Conservation (phyloP, 2,113 vertebrate genomes). For the Labrus mixtus region DNA sequence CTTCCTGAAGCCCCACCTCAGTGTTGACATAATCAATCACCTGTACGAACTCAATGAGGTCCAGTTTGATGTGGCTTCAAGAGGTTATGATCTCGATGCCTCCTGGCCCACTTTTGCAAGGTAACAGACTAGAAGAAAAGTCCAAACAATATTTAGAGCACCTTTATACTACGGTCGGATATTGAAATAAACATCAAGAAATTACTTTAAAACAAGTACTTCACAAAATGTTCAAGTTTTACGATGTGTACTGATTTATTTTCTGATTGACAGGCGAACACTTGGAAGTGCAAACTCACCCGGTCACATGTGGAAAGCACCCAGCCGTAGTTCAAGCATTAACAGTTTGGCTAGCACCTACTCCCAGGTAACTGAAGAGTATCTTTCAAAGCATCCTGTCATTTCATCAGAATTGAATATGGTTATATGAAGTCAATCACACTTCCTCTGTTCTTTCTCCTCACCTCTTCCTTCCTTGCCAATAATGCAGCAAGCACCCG, state of each 20-base stretch:
- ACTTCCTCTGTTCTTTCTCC: not conserved
- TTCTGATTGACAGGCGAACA: slow-evolving; percentile 85
- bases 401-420: slow-evolving; percentile 8
- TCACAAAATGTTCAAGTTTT: not conserved
- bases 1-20: slow-evolving; percentile 91
- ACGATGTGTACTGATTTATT: not conserved
- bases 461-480: not conserved
- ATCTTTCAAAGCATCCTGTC: slow-evolving; percentile 1
- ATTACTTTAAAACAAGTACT: not conserved
- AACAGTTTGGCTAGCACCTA: slow-evolving; percentile 94
- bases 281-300: slow-evolving; percentile 87
- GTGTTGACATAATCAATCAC: slow-evolving; percentile 91
- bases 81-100: slow-evolving; percentile 94
- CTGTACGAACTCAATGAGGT: slow-evolving; percentile 96
- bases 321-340: slow-evolving; percentile 95
- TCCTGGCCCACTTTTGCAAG: slow-evolving; percentile 96
- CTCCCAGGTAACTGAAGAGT: slow-evolving; percentile 85
- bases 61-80: slow-evolving; percentile 90
- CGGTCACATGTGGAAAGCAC: slow-evolving; percentile 91
- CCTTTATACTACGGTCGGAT: not conserved
- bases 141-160: not conserved
- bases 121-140: slow-evolving; percentile 72
- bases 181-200: not conserved
- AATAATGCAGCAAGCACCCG: slow-evolving; percentile 83
- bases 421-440: not conserved